Conservation (phyloP, 2,797 vertebrate species). For the Melopsittacus undulatus region DNA sequence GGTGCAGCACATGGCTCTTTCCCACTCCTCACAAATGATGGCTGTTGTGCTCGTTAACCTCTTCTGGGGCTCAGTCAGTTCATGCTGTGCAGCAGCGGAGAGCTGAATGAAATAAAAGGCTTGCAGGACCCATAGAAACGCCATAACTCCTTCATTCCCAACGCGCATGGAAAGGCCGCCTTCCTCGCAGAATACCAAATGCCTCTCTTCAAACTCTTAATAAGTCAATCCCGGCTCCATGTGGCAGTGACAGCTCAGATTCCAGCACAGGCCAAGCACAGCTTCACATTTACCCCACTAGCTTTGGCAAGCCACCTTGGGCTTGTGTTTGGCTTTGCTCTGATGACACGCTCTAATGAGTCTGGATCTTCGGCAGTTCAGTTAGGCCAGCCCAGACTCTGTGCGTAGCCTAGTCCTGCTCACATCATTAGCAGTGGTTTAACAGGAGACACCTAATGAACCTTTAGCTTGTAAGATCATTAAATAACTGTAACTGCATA, state of each 20-base stretch:
- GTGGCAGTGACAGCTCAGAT: constrained; percentile 73
- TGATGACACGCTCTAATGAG: accelerated
- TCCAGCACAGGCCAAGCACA: constrained; percentile 27
- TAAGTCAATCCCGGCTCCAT: constrained; percentile 66
- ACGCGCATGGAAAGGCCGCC: not conserved
- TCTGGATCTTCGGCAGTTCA: not conserved
- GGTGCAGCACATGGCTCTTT: constrained; percentile 93
- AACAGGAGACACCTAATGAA: not conserved
- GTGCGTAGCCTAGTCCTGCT: not conserved
- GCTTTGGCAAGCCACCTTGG: not conserved
- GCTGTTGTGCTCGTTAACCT: constrained; percentile 93
- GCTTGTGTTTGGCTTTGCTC: not conserved
- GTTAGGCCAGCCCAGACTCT: not conserved
- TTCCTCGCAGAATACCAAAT: constrained; percentile 62
- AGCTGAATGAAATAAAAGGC: constrained; percentile 81
- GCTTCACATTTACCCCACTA: not conserved
- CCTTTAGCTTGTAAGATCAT: constrained; percentile 6
- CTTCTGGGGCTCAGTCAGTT: constrained; percentile 79
- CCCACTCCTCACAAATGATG: constrained; percentile 96
- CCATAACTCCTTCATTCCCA: constrained; percentile 65
- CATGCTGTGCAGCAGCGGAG: constrained; percentile 85
- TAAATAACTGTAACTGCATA: constrained; percentile 17
- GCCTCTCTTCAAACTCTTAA: not conserved
- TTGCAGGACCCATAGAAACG: constrained; percentile 73
- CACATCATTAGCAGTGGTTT: not conserved